These are phyloP conservation scores for Lagenorhynchus albirostris DNA, from an alignment of 2,113 vertebrate species.

Conservation along the genomic window DNA sequence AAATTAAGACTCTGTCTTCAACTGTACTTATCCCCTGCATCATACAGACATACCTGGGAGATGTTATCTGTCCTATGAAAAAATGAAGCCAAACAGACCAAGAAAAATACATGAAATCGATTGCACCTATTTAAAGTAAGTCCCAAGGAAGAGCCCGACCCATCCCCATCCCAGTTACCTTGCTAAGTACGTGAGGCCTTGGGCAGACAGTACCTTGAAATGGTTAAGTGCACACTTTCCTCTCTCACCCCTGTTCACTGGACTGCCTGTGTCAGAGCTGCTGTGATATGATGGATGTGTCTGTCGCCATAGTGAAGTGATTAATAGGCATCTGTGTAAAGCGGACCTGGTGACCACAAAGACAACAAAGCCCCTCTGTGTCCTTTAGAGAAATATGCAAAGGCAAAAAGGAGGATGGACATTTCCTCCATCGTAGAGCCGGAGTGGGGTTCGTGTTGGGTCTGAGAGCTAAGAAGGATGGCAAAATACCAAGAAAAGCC, in stretches of 20 bases:
- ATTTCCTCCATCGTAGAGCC: constrained; percentile 38
- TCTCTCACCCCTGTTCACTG: constrained; percentile 29
- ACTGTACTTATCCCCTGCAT: neutral
- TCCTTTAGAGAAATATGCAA: constrained; percentile 50
- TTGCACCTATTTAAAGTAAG: neutral
- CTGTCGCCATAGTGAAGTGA: constrained; percentile 75
- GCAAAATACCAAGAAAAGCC: constrained; percentile 69
- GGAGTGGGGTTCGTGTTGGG: constrained; percentile 49
- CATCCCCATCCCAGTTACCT: neutral
- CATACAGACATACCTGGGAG: neutral
- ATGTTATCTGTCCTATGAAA: neutral
- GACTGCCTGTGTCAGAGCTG: constrained; percentile 44
- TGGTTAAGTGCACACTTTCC: constrained; percentile 34
- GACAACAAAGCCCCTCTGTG: constrained; percentile 66
- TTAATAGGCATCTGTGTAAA: constrained; percentile 76
- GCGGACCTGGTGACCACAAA: constrained; percentile 30
- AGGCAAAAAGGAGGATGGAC: constrained; percentile 54
- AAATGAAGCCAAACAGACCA: neutral
- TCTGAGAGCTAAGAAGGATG: constrained; percentile 55
- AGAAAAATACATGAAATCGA: neutral
- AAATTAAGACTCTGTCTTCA: neutral
- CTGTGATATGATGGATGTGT: constrained; percentile 71
- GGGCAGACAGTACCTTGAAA: neutral
- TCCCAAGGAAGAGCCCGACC: neutral
- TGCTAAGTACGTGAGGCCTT: neutral